Evolutionary conservation across 2,113 vertebrate species (phyloP), one percentile per base, ranked within the genome.

Genomic region (Puffinus mauretanicus): DNA sequence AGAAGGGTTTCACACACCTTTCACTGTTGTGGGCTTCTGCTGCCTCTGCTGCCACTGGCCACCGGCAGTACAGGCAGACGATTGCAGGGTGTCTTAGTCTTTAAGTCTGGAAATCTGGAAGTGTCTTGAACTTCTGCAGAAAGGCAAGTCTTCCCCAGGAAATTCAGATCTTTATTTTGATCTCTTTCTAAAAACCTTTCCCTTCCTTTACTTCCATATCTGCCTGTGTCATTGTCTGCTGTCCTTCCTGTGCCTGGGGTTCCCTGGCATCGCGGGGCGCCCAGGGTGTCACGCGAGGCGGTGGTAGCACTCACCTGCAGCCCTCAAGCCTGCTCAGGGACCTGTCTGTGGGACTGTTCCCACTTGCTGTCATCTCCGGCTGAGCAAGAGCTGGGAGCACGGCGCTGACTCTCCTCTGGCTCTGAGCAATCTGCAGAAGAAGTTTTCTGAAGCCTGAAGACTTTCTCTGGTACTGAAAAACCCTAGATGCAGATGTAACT

Each of bases 211-310:
- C 30, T 66, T 69, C 61, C 7, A 1, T 70, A 44, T 57, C 44
- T 64, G 13, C 27, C 38, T 32, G 13, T 42, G 26, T 38, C 26
- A 42, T 60, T 69, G 34, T 19, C 54, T 38, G 32, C 71, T 93
- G 58, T 84, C 77, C 32, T 84, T 79, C 32, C n/a, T 16, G 8
- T 3, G 1, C 42, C 27, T n/a, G 49, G 49, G 44, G 26, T 27
- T 70, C 49, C 7, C 54, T 46, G 49, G 12, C 9, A 25, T 27
- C 1, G 2, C 0, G 3, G 32, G 19, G 16, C 1, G 6, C 22
- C 67, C 40, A 21, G 1, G 7, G 9, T 42, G 10, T 38, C 25
- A 29, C 0, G 1, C 3, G 4, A 16, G 44, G 29, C 47, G 58
- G 80, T 0, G 1, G 16, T 5, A 47, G 66, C 13, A 20, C 58